Base-by-base conservation (phyloP, 1,140 invertebrate genomes). In the Solen grandis region DNA sequence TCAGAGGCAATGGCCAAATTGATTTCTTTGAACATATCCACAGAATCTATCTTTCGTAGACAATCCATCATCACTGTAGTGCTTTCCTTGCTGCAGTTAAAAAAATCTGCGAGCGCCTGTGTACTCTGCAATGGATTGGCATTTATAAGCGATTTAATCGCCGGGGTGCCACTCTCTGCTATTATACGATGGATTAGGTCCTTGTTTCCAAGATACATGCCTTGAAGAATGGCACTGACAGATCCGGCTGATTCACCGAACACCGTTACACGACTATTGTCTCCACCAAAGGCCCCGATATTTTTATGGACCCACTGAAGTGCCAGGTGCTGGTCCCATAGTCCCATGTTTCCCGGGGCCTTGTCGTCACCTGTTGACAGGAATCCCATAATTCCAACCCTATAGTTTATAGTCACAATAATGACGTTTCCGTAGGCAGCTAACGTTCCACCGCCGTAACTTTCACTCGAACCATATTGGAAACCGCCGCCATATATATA, bases 281-380 rank as follows among this genome's bases (percentile, higher is more conserved):
- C n/a, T n/a, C n/a, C n/a, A n/a, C n/a, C n/a, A n/a, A n/a, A n/a
- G n/a, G n/a, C n/a, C n/a, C n/a, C n/a, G n/a, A n/a, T n/a, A n/a
- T n/a, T n/a, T n/a, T n/a, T 93, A 63, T 94, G 92, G 1, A 96
- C 91, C 96, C 96, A 96, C 19, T 95, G 84, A 27, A 96, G 86
- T 0, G 95, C 95, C 68, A 95, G 88, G 79, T 95, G 94, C 75
- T 96, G 95, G 88, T 96, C 96, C 52, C 95, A 93, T 4, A 96
- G 86, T 1, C 95, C 95, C 31, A 95, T 93, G 88, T 96, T 96
- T 0, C 96, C 96, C n/a, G n/a, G n/a, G n/a, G n/a, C n/a, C n/a
- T n/a, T n/a, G n/a, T n/a, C n/a, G n/a, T n/a, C n/a, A n/a, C n/a
- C n/a, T n/a, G n/a, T n/a, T n/a, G n/a, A n/a, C n/a, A n/a, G n/a